Evolutionary conservation across 2,888 invertebrate genomes (phyloP), one percentile per base, ranked within the genome.

Genomic region (Sinopyrophorus schimmeli): DNA sequence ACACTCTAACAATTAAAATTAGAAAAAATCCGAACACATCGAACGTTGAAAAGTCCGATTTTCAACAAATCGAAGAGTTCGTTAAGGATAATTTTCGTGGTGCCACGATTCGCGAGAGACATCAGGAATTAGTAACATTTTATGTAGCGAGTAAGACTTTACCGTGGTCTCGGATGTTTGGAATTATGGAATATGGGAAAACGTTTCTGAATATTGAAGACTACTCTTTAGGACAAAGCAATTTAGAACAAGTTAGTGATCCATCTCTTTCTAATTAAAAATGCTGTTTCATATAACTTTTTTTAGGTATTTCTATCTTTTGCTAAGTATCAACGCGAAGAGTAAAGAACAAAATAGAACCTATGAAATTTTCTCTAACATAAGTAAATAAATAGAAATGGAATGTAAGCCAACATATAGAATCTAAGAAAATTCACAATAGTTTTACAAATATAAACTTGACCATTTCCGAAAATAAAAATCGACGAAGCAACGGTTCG

Each of bases 221-320:
- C 70, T 92, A 92, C 73, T 87, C 85, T 21, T 80, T 92, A 55
- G 84, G 87, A 34, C 91, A 92, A 74, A 88, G 89, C 1, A 87
- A 87, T 24, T 74, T 92, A 30, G 92, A 92, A 72, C 89, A 91
- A 74, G 74, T 72, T 55, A 1, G 21, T 28, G 20, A 16, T 12
- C 12, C 2, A 3, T 9, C 1, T 14, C 1, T 11, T 26, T 20
- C 1, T n/a, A 16, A 15, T 34, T 11, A 11, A 30, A 1, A 23
- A 9, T 17, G 11, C 4, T 5, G 7, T 5, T 3, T 1, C 17
- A n/a, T 14, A 11, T 7, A 6, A 5, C 24, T 44, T 47, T 26
- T 62, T 63, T 39, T 47, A 68, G 67, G 86, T 89, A 59, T 85
- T 85, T 70, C 68, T 85, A 41, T 80, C 82, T 56, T 84, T 85